Percentiles rank a stretch among this genome's conserved stretches.
These are phyloP conservation scores for Hipposideros larvatus DNA, from an alignment of 2,797 vertebrate species.

Conservation along the genomic window DNA sequence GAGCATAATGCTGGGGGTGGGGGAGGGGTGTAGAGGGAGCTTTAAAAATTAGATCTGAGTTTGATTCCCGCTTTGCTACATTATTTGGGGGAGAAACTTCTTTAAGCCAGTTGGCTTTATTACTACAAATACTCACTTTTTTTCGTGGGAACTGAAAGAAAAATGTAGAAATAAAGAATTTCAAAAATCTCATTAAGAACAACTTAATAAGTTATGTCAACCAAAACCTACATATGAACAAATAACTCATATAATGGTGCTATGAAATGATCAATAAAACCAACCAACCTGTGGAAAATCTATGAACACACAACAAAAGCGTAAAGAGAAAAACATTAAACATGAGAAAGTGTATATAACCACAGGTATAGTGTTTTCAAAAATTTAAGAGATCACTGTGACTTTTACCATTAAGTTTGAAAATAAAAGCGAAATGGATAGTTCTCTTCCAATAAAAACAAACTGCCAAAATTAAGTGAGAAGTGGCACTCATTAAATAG, in stretches of 20 bases:
- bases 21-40: background rate
- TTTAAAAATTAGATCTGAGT: background rate
- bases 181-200: constrained; percentile 11
- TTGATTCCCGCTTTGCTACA: background rate
- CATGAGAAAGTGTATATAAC: background rate
- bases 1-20: background rate
- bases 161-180: background rate
- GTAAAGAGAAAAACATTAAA: constrained; percentile 1
- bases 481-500: background rate
- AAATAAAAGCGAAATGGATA: background rate
- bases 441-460: constrained; percentile 6
- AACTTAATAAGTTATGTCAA: background rate
- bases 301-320: background rate
- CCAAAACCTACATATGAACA: background rate
- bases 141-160: background rate
- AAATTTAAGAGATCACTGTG: background rate
- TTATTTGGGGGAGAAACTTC: background rate
- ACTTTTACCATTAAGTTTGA: constrained; percentile 26
- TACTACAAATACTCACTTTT: background rate
- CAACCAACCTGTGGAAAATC: background rate
- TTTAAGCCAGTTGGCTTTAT: background rate
- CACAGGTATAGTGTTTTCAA: background rate
- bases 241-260: background rate
- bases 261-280: background rate
- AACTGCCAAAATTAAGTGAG: background rate